These are phyloP conservation scores for Mizuhopecten yessoensis DNA, from an alignment of 1,140 invertebrate species.

Conservation along the genomic window DNA sequence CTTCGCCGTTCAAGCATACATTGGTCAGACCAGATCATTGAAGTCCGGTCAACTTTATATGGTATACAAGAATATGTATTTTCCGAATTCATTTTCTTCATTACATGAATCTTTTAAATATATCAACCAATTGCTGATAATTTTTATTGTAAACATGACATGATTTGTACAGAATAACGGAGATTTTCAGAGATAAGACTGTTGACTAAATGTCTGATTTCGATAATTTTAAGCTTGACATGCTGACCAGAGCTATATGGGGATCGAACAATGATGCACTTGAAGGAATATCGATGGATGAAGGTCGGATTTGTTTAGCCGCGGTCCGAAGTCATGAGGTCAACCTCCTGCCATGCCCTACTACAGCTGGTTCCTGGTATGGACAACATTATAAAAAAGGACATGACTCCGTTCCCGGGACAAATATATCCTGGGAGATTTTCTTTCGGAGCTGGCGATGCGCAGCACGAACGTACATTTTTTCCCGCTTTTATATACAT, in stretches of 20 bases:
- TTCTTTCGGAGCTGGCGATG: background rate
- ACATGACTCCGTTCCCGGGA: background rate
- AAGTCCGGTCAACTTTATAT: background rate
- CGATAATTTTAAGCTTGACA: background rate
- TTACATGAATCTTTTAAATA: too few species aligned
- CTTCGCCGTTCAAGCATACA: background rate
- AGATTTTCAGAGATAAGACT: background rate
- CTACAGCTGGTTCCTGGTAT: background rate
- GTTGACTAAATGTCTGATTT: too few species aligned
- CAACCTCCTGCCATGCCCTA: conserved; percentile 7
- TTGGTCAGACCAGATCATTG: background rate
- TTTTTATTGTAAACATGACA: too few species aligned
- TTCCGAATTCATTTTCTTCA: background rate
- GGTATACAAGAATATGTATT: background rate
- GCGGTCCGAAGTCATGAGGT: background rate
- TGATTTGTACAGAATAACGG: too few species aligned
- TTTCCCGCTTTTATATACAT: background rate
- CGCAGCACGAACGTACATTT: background rate
- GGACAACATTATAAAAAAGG: background rate
- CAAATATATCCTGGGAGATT: background rate
- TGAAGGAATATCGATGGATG: conserved; percentile 39
- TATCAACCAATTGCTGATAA: too few species aligned
- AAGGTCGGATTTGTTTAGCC: conserved; percentile 37
- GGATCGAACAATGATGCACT: conserved; percentile 16
- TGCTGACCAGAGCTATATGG: background rate